Conservation (phyloP, 2,888 invertebrate genomes). For the Pachliopta kotzebuea region DNA sequence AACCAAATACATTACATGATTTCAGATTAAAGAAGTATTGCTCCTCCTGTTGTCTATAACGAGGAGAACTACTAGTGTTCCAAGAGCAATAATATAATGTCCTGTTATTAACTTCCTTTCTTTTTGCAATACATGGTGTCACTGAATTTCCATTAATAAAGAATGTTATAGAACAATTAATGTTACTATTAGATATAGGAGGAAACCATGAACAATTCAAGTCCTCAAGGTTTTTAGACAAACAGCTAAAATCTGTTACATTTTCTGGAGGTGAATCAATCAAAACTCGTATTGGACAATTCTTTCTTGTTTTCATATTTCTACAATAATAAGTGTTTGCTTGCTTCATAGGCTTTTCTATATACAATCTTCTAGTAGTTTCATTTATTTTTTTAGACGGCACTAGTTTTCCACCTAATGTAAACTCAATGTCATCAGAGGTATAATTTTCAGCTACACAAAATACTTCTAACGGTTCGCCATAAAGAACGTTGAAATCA, state of each 20-base stretch:
- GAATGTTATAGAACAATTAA: conserved; percentile 53
- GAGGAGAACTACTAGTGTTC: conserved; percentile 53
- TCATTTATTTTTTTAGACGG: conserved; percentile 78
- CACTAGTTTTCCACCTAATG: conserved; percentile 38
- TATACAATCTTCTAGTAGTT: conserved; percentile 81
- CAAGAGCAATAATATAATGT: conserved; percentile 50
- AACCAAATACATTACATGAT: conserved; percentile 83
- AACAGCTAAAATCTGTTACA: conserved; percentile 86
- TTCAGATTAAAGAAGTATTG: conserved; percentile 80
- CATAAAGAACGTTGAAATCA: conserved; percentile 79
- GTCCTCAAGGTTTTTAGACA: conserved; percentile 86
- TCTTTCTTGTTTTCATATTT: conserved; percentile 50
- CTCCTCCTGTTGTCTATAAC: conserved; percentile 69
- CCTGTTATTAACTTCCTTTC: conserved; percentile 35
- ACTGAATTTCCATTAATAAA: conserved; percentile 45
- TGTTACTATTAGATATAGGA: conserved; percentile 64
- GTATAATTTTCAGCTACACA: conserved; percentile 79
- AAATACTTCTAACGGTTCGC: conserved; percentile 82
- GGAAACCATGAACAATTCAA: conserved; percentile 88
- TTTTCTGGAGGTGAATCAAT: conserved; percentile 80
- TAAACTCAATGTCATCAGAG: conserved; percentile 70
- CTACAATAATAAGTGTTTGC: conserved; percentile 78
- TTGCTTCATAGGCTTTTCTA: conserved; percentile 77
- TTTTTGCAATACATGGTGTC: conserved; percentile 43
- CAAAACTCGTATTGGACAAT: conserved; percentile 54